Base-by-base conservation (phyloP, 2,797 vertebrate genomes). In the Brachyrhaphis roseni region DNA sequence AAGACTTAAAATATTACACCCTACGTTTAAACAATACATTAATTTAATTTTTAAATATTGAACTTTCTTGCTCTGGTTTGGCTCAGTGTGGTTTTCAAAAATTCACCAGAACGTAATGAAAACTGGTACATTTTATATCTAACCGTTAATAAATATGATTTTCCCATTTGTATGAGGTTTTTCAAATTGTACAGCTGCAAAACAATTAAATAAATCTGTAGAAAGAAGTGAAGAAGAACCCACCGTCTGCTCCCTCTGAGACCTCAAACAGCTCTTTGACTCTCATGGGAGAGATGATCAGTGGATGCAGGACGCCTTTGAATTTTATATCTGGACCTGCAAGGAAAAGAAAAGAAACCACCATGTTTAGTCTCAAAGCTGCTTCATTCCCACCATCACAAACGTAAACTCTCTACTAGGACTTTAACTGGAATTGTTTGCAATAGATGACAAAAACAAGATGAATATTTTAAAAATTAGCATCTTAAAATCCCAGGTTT, bases 271-370 rank as follows among this genome's bases (percentile, higher is more conserved):
- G 94, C 83, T 98, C 96, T 46, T 47, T 36, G 12, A 98, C 95
- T 87, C 95, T 95, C 77, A 89, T 92, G 55, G 97, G 96, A 74
- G 94, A 97, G 79, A 98, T 96, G 59, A 98, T 91, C 88, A 98
- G 6, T 7, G 97, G 96, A 87, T 98, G 95, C 55, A 95, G 84
- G 39, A 93, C 70, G 0, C 96, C 96, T 95, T 93, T 95, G 77
- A 97, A 97, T 89, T 97, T 98, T 45, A 96, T 93, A 18, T 94
- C 94, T 11, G 90, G 92, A 79, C 95, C 95, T 95, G 79, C 1
- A 68, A 82, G 47, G 82, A 39, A 72, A 80, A 87, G 7, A 51
- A 74, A 66, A 68, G 15, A 49, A 2, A 34, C 26, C 18, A 70
- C 13, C 34, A 20, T 23, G 49, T 23, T 13, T 3, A 7, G 34